phyloP scores from a whole-genome alignment of 2,113 vertebrate genomes.

The Arothron firmamentum region DNA sequence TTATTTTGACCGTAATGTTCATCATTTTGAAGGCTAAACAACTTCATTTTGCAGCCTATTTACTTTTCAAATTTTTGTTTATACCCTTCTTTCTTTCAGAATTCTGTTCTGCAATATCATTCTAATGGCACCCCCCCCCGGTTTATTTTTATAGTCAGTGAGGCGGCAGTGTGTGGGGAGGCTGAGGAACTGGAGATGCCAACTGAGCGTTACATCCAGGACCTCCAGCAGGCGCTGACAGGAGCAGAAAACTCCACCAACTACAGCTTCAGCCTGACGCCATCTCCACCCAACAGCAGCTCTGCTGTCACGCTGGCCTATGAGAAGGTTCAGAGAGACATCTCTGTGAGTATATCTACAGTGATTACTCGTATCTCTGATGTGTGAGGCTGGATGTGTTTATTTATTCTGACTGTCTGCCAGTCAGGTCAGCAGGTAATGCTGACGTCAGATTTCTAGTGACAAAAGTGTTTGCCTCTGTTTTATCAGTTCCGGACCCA shows the following conservation, averaged over 20 bases:
- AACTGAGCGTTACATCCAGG: constrained; percentile 79
- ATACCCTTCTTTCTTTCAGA: background rate
- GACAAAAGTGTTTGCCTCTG: no score
- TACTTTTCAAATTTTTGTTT: no score
- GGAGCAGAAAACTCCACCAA: constrained; percentile 35
- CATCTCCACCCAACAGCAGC: constrained; percentile 30
- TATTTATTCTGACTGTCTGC: constrained; percentile 5
- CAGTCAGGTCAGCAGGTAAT: no score
- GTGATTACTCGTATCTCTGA: background rate
- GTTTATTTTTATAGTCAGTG: constrained; percentile 73
- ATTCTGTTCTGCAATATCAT: background rate
- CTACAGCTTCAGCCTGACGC: constrained; percentile 81
- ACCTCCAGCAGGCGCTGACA: constrained; percentile 81
- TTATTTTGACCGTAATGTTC: no score
- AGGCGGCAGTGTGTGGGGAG: constrained; percentile 77
- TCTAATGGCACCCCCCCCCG: background rate
- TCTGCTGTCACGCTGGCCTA: constrained; percentile 75
- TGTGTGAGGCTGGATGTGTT: background rate
- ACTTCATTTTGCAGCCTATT: no score
- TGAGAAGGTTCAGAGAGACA: constrained; percentile 86
- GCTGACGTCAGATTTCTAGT: no score
- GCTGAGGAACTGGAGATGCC: constrained; percentile 89
- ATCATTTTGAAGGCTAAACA: no score
- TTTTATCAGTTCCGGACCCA: no score
- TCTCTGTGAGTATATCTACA: constrained; percentile 74